Percentiles rank a stretch among this genome's conserved stretches.
Evolutionary conservation across 2,888 invertebrate species (phyloP).

Genomic region (Synanthedon myopaeformis): DNA sequence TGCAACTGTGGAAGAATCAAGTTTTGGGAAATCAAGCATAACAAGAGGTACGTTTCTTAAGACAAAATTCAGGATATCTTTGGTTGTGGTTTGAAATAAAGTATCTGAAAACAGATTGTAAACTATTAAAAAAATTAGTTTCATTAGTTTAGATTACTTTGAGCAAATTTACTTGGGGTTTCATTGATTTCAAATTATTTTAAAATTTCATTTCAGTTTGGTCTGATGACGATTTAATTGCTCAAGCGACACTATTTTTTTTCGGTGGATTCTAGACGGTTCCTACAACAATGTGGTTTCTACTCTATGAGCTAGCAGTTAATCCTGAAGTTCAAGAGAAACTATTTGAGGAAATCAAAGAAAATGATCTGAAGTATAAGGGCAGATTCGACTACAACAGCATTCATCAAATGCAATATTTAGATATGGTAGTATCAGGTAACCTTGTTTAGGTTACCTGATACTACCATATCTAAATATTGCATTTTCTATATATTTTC

Average conservation of each 20-base stretch:
- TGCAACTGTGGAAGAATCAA: constrained; percentile 40
- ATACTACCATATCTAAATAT: constrained; percentile 49
- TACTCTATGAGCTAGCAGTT: constrained; percentile 19
- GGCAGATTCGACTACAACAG: constrained; percentile 42
- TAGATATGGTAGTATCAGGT: constrained; percentile 53
- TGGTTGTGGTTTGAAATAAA: no score
- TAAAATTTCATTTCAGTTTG: constrained; percentile 8
- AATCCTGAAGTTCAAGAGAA: constrained; percentile 19
- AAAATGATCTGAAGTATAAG: constrained; percentile 19
- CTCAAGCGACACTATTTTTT: constrained; percentile 16
- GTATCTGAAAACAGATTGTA: no score
- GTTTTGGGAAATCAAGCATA: constrained; percentile 23
- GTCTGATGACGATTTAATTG: constrained; percentile 14
- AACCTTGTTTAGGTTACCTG: constrained; percentile 18
- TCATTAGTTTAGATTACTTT: no score
- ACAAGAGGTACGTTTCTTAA: constrained; percentile 16
- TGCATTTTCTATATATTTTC: constrained; percentile 5
- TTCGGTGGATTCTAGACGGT: constrained; percentile 19
- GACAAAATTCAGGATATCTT: no score
- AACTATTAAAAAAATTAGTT: no score
- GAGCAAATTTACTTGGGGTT: neutral
- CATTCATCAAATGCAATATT: constrained; percentile 13
- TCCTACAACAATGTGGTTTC: constrained; percentile 14
- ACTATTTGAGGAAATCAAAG: constrained; percentile 18
- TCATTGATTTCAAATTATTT: neutral